A percentile compares a stretch with the other conserved stretches of the same genome.
phyloP scores from a whole-genome alignment of 2,113 vertebrate species.

The Cyanoderma ruficeps region DNA sequence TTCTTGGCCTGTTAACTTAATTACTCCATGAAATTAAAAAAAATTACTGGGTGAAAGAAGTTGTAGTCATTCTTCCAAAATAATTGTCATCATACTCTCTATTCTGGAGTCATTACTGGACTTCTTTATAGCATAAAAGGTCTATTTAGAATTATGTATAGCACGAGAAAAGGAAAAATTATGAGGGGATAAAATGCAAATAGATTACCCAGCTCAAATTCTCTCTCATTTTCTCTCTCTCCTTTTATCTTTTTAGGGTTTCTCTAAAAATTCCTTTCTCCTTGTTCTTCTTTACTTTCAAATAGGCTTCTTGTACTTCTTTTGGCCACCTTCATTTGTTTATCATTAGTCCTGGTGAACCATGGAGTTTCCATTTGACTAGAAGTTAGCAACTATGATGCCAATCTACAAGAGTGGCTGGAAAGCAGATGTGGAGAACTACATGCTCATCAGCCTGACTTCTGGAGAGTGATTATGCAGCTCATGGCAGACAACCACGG shows the following conservation, averaged over 20 bases:
- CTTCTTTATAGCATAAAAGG: neutral
- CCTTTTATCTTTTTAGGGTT: neutral
- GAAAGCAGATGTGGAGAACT: neutral
- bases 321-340: neutral
- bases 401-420: neutral
- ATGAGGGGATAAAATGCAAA: accelerated
- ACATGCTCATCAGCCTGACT: neutral
- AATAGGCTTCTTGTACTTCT: neutral
- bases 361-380: accelerated
- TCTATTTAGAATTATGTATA: neutral
- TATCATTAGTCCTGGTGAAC: neutral
- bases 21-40: neutral
- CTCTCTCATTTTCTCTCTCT: neutral
- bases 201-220: neutral
- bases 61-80: neutral
- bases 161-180: neutral
- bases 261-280: neutral
- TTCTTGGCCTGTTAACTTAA: neutral
- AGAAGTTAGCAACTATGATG: neutral
- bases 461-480: neutral
- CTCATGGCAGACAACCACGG: neutral
- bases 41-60: neutral
- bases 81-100: neutral
- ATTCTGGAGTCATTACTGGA: neutral
- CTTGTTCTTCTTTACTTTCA: neutral